Evolutionary conservation across 92 coral and sea anemone genomes (phyloP), one percentile per base, ranked within the genome.

Genomic region (Siderastrea siderea): DNA sequence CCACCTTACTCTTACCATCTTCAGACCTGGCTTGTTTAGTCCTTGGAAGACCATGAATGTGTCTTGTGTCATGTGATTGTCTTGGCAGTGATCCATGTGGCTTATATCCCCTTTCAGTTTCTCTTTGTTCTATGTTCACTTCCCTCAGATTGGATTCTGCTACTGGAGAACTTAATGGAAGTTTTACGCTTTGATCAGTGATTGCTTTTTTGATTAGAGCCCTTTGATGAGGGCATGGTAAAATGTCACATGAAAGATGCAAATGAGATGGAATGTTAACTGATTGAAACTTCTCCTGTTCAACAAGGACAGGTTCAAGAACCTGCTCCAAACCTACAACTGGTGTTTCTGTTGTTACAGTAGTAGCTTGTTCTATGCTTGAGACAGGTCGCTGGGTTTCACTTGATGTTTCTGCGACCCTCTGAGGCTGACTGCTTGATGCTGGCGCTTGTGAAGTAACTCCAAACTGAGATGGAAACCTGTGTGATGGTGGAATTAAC

Each of bases 241-340:
- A 55, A 76, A 98, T 96, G 68, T 98, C 99, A 93, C 99, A 98
- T 45, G 97, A 87, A 84, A 96, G 90, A 74, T 98, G 99, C 97
- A 98, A 90, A 68, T 95, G 99, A 59, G 96, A 87, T 46, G 96
- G 96, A 11, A 98, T 61, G 43, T 71, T 73, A 7, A 68, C 89
- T 46, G 75, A 6, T 63, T 64, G 55, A 90, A 85, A 74, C 49
- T 80, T 70, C 5, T 19, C 76, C 43, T 26, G 47, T 1, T 75
- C 84, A 6, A 50, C 38, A 13, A 57, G 44, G 6, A 70, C 7
- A 58, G 69, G 16, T 14, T 6, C 50, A 5, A n/a, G 48, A 48
- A 44, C 46, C 47, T 9, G 52, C 76, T 26, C 78, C 19, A 17
- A 26, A 58, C n/a, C 65, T 71, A 38, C 38, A 26, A 26, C 68